Evolutionary conservation across 2,797 vertebrate species (phyloP).

Genomic region (Gymnodraco acuticeps): DNA sequence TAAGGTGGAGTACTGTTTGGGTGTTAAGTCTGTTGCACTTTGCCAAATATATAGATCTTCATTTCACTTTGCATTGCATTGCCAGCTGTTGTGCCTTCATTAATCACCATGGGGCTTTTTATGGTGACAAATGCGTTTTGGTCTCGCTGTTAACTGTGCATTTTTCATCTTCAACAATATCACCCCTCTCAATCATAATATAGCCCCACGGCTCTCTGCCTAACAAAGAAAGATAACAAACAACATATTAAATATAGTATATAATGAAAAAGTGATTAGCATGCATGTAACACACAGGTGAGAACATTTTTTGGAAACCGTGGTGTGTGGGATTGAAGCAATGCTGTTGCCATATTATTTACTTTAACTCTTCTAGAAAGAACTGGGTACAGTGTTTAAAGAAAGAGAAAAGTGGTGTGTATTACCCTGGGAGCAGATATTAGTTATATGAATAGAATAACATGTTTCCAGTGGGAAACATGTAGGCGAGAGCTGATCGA

Average conservation of each 20-base stretch:
- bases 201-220: conserved; percentile 19
- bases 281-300: conserved; percentile 1
- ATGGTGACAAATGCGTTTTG: conserved; percentile 68
- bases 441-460: conserved; percentile 29
- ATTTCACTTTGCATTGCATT: conserved; percentile 73
- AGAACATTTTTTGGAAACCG: conserved; percentile 23
- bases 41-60: conserved; percentile 64
- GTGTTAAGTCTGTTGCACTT: conserved; percentile 52
- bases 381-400: conserved; percentile 7
- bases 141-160: conserved; percentile 70
- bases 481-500: conserved; percentile 29
- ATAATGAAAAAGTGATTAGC: neutral
- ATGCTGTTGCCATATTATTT: neutral
- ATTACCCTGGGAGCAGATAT: conserved; percentile 12
- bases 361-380: conserved; percentile 1
- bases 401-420: conserved; percentile 3
- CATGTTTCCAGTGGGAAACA: conserved; percentile 23
- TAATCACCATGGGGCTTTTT: conserved; percentile 66
- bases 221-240: conserved; percentile 50
- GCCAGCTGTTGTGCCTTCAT: conserved; percentile 73
- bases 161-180: conserved; percentile 71
- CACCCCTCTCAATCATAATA: conserved; percentile 64
- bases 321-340: neutral
- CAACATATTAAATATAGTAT: conserved; percentile 1
- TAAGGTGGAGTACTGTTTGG: conserved; percentile 51